These are phyloP conservation scores for Cyprinodon tularosa DNA, from an alignment of 2,113 vertebrate species.

Conservation along the genomic window DNA sequence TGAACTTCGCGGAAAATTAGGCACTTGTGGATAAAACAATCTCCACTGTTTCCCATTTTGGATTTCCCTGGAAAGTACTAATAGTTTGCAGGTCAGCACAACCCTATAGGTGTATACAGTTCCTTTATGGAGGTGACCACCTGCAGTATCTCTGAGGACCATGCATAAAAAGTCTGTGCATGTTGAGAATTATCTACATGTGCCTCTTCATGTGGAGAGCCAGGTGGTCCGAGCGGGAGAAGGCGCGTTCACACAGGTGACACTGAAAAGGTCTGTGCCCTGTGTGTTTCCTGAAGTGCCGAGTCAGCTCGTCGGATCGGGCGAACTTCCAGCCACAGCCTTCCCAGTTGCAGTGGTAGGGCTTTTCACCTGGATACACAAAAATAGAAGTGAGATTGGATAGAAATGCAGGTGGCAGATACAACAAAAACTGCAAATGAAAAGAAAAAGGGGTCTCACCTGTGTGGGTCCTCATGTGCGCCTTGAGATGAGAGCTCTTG, in stretches of 20 bases:
- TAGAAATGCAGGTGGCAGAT: neutral
- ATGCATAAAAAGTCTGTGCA: neutral
- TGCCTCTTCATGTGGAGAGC: constrained; percentile 97
- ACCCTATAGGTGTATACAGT: neutral
- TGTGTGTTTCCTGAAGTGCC: constrained; percentile 92
- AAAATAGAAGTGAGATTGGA: neutral
- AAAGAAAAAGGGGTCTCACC: constrained; percentile 73
- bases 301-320: constrained; percentile 88
- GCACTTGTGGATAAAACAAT: constrained; percentile 5
- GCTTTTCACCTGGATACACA: constrained; percentile 84
- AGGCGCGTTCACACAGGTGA: constrained; percentile 90
- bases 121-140: neutral
- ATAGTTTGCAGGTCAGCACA: neutral
- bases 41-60: neutral
- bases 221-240: constrained; percentile 90
- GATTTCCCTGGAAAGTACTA: neutral
- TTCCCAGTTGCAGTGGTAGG: constrained; percentile 92
- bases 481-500: constrained; percentile 92
- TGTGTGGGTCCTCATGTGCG: constrained; percentile 93
- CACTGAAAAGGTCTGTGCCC: constrained; percentile 91
- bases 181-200: constrained; percentile 75
- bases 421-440: neutral
- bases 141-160: neutral
- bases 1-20: constrained; percentile 5
- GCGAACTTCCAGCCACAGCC: constrained; percentile 93